Percentiles rank a stretch among this genome's conserved stretches.
phyloP scores from a whole-genome alignment of 37 sponge, comb jelly and placozoan genomes.

The Crambe crambe region DNA sequence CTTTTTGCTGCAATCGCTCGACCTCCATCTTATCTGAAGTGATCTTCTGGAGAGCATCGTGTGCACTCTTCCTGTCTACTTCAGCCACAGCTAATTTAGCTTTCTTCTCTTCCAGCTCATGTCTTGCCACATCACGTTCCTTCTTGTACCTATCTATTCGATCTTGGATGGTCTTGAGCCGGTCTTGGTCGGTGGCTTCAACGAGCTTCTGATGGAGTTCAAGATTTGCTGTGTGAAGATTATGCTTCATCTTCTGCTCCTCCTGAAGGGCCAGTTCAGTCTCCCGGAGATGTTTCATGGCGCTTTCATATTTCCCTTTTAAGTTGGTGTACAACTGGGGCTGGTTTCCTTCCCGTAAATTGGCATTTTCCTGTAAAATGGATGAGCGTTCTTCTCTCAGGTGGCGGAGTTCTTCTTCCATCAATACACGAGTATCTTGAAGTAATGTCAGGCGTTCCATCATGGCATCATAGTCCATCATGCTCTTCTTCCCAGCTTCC shows the following conservation, averaged over 20 bases:
- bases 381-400: slow-evolving; percentile 41
- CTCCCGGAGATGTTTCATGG: neutral
- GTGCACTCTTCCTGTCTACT: neutral
- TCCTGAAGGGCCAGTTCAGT: neutral
- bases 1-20: neutral
- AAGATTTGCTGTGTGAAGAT: slow-evolving; percentile 6
- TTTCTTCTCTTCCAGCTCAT: slow-evolving; percentile 9
- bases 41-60: neutral
- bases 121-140: slow-evolving; percentile 41
- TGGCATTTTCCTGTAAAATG: slow-evolving; percentile 32
- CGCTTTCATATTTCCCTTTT: slow-evolving; percentile 11
- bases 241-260: neutral
- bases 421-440: slow-evolving; percentile 32
- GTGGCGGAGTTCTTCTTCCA: slow-evolving; percentile 40
- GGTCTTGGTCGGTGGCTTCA: slow-evolving; percentile 23
- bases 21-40: neutral
- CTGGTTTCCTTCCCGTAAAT: slow-evolving; percentile 23
- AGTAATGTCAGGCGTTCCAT: slow-evolving; percentile 15
- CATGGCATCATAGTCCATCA: slow-evolving; percentile 19
- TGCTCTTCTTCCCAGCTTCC: neutral
- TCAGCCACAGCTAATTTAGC: neutral
- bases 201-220: slow-evolving; percentile 41
- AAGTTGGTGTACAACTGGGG: slow-evolving; percentile 44
- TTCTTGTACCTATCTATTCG: slow-evolving; percentile 38
- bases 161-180: slow-evolving; percentile 20